Conservation (phyloP, 2,797 vertebrate species). For the Coccyzus lansbergi region DNA sequence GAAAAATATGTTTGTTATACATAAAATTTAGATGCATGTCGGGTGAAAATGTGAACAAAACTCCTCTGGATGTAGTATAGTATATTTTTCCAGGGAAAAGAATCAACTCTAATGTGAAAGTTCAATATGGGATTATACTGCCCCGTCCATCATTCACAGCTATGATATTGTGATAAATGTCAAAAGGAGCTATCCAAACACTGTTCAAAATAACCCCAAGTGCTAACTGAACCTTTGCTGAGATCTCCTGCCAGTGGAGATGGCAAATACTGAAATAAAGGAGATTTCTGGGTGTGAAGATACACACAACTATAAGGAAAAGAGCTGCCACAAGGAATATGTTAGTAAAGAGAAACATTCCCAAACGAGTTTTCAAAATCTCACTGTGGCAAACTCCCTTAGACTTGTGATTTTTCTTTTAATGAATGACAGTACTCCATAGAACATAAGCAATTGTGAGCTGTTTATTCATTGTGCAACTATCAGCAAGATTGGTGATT, state of each 20-base stretch:
- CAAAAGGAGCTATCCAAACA: neutral
- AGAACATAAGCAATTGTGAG: neutral
- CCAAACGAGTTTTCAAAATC: neutral
- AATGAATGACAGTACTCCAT: neutral
- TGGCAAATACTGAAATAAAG: neutral
- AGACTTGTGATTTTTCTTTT: conserved; percentile 13
- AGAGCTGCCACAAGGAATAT: neutral
- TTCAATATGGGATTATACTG: neutral
- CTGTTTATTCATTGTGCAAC: conserved; percentile 32
- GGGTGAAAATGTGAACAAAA: neutral
- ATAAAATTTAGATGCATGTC: neutral
- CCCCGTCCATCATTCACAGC: neutral
- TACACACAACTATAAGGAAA: neutral
- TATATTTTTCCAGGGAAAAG: neutral
- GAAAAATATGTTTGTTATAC: neutral
- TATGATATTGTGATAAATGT: neutral
- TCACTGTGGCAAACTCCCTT: neutral
- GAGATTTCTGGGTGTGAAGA: neutral
- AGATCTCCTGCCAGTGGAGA: neutral
- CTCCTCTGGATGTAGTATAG: neutral
- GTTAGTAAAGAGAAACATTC: neutral
- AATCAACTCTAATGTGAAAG: neutral
- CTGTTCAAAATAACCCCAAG: neutral
- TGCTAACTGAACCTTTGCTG: neutral
- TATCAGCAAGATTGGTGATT: neutral